Evolutionary conservation across 2,113 vertebrate species (phyloP), one percentile per base, ranked within the genome.

Genomic region (Cranoglanis bouderius): DNA sequence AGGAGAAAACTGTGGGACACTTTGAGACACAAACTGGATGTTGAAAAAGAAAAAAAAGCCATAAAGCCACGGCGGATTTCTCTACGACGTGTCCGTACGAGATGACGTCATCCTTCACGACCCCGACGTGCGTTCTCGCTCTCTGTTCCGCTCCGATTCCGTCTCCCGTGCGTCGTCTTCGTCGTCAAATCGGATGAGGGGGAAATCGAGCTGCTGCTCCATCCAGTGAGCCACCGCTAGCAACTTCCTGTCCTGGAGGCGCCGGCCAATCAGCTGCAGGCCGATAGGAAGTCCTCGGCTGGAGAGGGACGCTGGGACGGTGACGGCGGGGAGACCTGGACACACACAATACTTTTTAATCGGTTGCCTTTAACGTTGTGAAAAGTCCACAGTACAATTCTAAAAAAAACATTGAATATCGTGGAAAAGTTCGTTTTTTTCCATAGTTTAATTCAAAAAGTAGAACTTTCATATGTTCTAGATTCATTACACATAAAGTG

Each of bases 181-280:
- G 8, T 82, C 84, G 55, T 91, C 92, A 92, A 97, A 91, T 16
- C 93, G 83, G 84, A 97, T 96, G 55, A 90, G 38, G 70, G 97
- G 97, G 91, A 99, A 99, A 14, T 95, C 93, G 1, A 98, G 95
- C 94, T 97, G 96, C 91, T 96, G 96, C 94, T 99, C 98, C 82
- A 98, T 94, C 98, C 98, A 99, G n/a, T 91, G 96, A 84, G 98
- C 98, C 35, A 98, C 91, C 29, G 93, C 93, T 8, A 99, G 96
- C 91, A 99, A 95, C 93, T 97, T 96, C 92, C 93, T 87, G 92
- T 99, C 98, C 84, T 95, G 95, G 92, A 97, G 95, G 10, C 96
- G 94, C 10, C 90, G 97, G 51, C 97, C 98, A 86, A 99, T 97
- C 61, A 99, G 96, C 93, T 99, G 98, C 29, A 99, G 95, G 84